These are phyloP conservation scores for Toxonevra muliebris DNA, from an alignment of 2,888 invertebrate species.

Conservation along the genomic window DNA sequence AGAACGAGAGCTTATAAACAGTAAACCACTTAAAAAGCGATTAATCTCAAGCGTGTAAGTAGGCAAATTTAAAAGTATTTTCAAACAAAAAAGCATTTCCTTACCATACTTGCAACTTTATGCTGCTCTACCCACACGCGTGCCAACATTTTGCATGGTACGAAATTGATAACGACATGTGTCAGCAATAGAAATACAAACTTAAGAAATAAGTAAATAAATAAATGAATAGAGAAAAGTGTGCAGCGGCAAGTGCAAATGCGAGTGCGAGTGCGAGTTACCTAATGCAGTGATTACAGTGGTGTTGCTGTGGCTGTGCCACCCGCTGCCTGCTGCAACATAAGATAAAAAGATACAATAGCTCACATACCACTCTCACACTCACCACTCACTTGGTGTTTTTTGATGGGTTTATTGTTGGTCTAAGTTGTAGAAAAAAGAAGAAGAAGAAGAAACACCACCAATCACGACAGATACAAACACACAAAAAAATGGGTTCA, in stretches of 20 bases:
- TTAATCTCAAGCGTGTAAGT: constrained; percentile 40
- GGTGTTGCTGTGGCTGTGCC: background rate
- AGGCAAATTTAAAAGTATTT: constrained; percentile 19
- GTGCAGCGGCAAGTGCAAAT: too few relatives aligned
- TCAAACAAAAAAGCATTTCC: too few relatives aligned
- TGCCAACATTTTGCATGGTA: constrained; percentile 59
- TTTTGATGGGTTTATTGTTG: too few relatives aligned
- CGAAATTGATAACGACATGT: constrained; percentile 35
- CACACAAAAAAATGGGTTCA: background rate
- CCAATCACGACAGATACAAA: too few relatives aligned
- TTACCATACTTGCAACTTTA: constrained; percentile 7
- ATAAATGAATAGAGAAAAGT: background rate
- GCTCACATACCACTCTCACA: too few relatives aligned
- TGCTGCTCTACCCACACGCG: constrained; percentile 35
- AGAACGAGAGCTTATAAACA: constrained; percentile 10
- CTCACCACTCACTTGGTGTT: too few relatives aligned
- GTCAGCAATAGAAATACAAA: constrained; percentile 39
- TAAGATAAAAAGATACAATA: background rate
- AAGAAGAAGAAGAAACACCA: too few relatives aligned
- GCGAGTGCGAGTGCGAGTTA: too few relatives aligned
- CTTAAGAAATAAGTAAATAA: constrained; percentile 7
- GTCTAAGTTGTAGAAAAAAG: too few relatives aligned
- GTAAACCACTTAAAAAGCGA: constrained; percentile 46
- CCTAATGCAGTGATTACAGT: too few relatives aligned
- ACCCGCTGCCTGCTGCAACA: background rate